phyloP scores from a whole-genome alignment of 2,888 invertebrate genomes.

The Tuberolachnus salignus region DNA sequence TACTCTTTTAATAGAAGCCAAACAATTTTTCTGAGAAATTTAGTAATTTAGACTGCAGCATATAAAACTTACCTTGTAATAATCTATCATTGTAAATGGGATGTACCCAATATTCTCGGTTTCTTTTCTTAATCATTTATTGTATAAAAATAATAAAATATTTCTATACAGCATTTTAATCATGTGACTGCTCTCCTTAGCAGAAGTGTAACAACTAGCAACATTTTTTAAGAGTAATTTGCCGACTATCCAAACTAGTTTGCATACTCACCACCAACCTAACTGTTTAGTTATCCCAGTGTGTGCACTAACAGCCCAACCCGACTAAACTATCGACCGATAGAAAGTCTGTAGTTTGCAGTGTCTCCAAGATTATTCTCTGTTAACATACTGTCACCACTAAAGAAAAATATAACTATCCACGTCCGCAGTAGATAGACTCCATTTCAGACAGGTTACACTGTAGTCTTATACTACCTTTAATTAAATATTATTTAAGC shows the following conservation, averaged over 20 bases:
- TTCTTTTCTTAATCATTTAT: neutral
- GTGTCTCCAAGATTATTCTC: no score
- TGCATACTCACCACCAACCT: neutral
- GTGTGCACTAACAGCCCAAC: neutral
- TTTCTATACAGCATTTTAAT: neutral
- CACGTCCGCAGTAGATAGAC: no score
- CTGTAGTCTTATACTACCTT: no score
- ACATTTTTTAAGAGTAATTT: neutral
- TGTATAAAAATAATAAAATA: neutral
- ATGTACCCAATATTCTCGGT: neutral
- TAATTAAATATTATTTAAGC: no score
- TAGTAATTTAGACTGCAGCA: neutral
- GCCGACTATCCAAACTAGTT: neutral
- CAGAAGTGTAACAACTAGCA: neutral
- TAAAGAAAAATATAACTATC: no score
- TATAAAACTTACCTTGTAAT: neutral
- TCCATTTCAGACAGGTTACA: no score
- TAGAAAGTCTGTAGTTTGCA: no score
- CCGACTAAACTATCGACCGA: neutral
- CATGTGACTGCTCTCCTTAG: neutral
- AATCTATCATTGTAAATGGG: neutral
- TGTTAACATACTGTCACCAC: no score
- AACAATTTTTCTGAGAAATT: neutral
- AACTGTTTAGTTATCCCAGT: neutral
- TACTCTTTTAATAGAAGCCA: neutral